Base-by-base conservation (phyloP, 2,113 vertebrate genomes). In the Solea senegalensis region DNA sequence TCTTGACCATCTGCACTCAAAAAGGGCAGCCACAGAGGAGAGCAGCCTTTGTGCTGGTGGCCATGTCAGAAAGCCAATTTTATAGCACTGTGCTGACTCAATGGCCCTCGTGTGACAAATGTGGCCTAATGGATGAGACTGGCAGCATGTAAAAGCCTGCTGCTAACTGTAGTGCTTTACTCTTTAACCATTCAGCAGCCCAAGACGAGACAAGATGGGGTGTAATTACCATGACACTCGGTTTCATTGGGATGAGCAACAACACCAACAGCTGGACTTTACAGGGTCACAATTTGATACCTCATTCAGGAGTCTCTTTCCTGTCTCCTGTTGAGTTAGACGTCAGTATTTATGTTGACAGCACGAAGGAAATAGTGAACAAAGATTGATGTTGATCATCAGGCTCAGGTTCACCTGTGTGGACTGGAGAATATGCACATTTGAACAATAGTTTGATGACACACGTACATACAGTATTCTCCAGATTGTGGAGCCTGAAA, bases 1-100 rank as follows among this genome's bases (percentile, higher is more conserved):
- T 92, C 91, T 90, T 89, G 87, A 86, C 94, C 94, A 95, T 94
- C 94, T 95, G 94, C 87, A 93, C 89, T 80, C 75, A 59, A 88
- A 93, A 91, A 77, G 82, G 78, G 79, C 69, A 83, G 76, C 70
- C 76, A 72, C 56, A 67, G 74, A 77, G 81, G 72, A 88, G 78
- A 79, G 78, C 56, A 53, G 86, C 89, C 91, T 93, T 94, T 93
- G 91, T 92, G 83, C 93, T 91, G 91, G 88, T 93, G 90, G 90
- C 84, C 86, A 83, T 87, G 88, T 92, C 90, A 90, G 90, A 93
- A 92, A 93, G 91, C 83, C 72, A 82, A 82, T 93, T 93, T 95
- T 93, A 94, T 88, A 86, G 90, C 90, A 72, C 80, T 8, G 78
- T 50, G 76, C 80, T 60, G 85, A 72, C 85, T 93, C 91, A 94